Percentiles rank a stretch among this genome's conserved stretches.
phyloP scores from a whole-genome alignment of 1,140 invertebrate genomes.

The Hycleus phaleratus region DNA sequence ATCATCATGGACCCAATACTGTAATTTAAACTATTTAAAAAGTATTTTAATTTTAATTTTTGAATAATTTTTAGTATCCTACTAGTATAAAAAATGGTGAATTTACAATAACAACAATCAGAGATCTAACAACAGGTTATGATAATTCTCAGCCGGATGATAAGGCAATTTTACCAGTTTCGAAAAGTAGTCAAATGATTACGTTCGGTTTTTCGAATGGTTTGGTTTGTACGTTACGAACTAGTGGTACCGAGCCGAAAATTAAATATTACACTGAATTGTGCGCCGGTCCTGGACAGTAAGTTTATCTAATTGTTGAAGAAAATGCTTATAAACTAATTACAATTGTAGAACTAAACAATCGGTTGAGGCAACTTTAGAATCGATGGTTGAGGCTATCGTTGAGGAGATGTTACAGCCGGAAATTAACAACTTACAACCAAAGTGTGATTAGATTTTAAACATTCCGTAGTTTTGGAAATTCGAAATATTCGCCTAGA shows the following conservation, averaged over 20 bases:
- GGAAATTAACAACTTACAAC: slow-evolving; percentile 59
- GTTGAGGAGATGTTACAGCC: slow-evolving; percentile 77
- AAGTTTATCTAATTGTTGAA: slow-evolving; percentile 35
- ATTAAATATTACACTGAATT: slow-evolving; percentile 96
- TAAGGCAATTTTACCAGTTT: slow-evolving; percentile 69
- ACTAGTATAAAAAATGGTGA: slow-evolving; percentile 56
- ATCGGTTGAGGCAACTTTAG: slow-evolving; percentile 52
- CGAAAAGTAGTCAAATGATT: slow-evolving; percentile 86
- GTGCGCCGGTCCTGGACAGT: slow-evolving; percentile 60
- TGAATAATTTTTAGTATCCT: slow-evolving; percentile 64
- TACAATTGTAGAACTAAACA: slow-evolving; percentile 58
- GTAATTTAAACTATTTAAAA: slow-evolving; percentile 44
- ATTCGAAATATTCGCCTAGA: neutral
- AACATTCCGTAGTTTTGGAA: neutral
- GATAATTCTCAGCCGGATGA: slow-evolving; percentile 68
- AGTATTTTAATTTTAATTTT: neutral
- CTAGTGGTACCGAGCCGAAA: slow-evolving; percentile 98
- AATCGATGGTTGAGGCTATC: slow-evolving; percentile 71
- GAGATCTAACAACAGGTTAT: slow-evolving; percentile 86
- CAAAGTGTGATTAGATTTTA: slow-evolving; percentile 20
- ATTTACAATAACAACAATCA: slow-evolving; percentile 64
- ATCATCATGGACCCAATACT: slow-evolving; percentile 56
- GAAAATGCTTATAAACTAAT: slow-evolving; percentile 1
- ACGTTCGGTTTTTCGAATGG: slow-evolving; percentile 89
- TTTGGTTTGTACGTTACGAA: slow-evolving; percentile 78